Conservation (phyloP, 1,140 invertebrate genomes). For the Lepidurus arcticus region DNA sequence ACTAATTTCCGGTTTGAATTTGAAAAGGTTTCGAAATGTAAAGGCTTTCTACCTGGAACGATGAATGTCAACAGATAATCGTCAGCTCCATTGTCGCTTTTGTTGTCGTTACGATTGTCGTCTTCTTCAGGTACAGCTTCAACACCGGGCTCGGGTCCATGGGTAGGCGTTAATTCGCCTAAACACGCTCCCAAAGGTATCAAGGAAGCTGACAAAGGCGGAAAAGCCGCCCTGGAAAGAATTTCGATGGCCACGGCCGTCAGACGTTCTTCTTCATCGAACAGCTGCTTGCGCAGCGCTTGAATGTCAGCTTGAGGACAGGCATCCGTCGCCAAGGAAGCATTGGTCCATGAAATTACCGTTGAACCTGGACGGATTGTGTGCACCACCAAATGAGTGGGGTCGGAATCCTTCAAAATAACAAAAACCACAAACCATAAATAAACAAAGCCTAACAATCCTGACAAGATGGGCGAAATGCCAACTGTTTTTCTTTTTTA, state of each 20-base stretch:
- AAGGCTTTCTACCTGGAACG: slow-evolving; percentile 52
- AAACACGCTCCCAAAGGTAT: slow-evolving; percentile 65
- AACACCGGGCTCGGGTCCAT: slow-evolving; percentile 43
- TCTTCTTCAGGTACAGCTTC: slow-evolving; percentile 28
- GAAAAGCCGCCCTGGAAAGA: slow-evolving; percentile 65
- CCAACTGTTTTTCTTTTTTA: background rate
- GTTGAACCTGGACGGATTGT: slow-evolving; percentile 52
- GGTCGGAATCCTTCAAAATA: slow-evolving; percentile 1
- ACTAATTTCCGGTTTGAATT: too few relatives aligned
- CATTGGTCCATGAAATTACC: slow-evolving; percentile 66
- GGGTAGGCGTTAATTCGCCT: slow-evolving; percentile 50
- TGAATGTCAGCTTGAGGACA: slow-evolving; percentile 72
- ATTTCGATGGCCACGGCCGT: slow-evolving; percentile 59
- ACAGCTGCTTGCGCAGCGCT: slow-evolving; percentile 57
- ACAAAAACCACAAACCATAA: background rate
- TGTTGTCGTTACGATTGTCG: slow-evolving; percentile 44
- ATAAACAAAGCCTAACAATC: too few relatives aligned
- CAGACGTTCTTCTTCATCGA: slow-evolving; percentile 49
- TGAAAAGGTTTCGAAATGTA: background rate
- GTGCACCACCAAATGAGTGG: slow-evolving; percentile 33
- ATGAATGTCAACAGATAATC: slow-evolving; percentile 87
- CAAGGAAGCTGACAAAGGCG: slow-evolving; percentile 64
- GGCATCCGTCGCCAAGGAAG: slow-evolving; percentile 56
- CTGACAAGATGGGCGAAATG: background rate
- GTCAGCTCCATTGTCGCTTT: slow-evolving; percentile 51